Conservation (phyloP, 2,888 invertebrate genomes). For the Dryomyza anilis region DNA sequence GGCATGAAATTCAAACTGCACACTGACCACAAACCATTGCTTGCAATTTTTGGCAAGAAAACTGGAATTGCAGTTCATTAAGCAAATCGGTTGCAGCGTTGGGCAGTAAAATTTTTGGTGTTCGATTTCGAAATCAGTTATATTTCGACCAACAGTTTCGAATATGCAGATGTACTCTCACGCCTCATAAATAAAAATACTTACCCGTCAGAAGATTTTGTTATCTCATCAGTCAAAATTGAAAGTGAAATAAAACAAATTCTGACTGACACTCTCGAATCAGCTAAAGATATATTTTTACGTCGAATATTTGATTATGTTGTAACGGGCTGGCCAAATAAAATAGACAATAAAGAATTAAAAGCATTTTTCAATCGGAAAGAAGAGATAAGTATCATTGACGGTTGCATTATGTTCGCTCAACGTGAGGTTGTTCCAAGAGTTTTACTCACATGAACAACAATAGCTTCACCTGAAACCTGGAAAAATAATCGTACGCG, state of each 20-base stretch:
- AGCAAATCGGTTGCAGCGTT: constrained; percentile 35
- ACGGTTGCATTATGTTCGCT: too few species aligned
- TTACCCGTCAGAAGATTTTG: constrained; percentile 15
- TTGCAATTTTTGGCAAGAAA: constrained; percentile 34
- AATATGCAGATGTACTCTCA: constrained; percentile 34
- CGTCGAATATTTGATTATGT: constrained; percentile 28
- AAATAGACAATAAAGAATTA: not conserved
- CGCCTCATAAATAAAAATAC: constrained; percentile 28
- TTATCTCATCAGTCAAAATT: constrained; percentile 26
- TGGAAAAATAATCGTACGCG: constrained; percentile 19
- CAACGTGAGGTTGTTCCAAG: too few species aligned
- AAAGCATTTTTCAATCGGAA: not conserved
- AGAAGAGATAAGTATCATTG: too few species aligned
- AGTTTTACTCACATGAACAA: not conserved
- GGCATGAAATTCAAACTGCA: constrained; percentile 29
- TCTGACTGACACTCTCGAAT: constrained; percentile 1
- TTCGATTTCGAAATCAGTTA: constrained; percentile 41
- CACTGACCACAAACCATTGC: constrained; percentile 35
- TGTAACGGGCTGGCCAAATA: constrained; percentile 7
- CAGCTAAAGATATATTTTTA: too few species aligned
- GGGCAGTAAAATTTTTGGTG: constrained; percentile 35
- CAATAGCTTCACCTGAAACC: constrained; percentile 4
- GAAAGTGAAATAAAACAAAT: constrained; percentile 23
- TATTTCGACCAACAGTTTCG: constrained; percentile 36
- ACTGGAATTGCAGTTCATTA: constrained; percentile 33